Evolutionary conservation across 2,888 invertebrate species (phyloP), one percentile per base, ranked within the genome.

Genomic region (Nomada ferruginata): DNA sequence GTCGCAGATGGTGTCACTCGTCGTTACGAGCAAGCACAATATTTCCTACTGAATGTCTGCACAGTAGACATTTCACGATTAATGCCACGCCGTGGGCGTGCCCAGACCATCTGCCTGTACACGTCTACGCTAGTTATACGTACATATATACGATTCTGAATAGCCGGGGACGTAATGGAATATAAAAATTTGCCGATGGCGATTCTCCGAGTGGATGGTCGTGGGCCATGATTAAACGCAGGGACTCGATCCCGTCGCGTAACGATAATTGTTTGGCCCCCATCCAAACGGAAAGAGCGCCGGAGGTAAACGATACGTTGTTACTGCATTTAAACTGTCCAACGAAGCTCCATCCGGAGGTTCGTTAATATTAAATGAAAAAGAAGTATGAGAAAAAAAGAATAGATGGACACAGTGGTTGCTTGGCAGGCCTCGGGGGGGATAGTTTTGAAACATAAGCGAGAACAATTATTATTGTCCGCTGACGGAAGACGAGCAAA

Each of bases 1-100:
- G 78, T 44, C 63, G 60, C 79, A 79, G 79, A 82, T 82, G 82
- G 75, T 85, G 82, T 85, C 82, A 55, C 77, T 73, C 77, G 84
- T 82, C 66, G 85, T 82, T 79, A 76, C 78, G 44, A 63, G 68
- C 61, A 64, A 82, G 80, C 73, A 65, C 69, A 79, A 76, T 73
- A 75, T 76, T 76, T 76, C 69, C 59, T 60, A 42, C 23, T 29
- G 76, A 75, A 59, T 72, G 72, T 57, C 66, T 53, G 64, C 68
- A 50, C 65, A 59, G 52, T 79, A 63, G 76, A 72, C 81, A 72
- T 47, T 76, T 68, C 61, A 42, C 79, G 68, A 75, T 79, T 82
- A 84, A 83, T 84, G 79, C 66, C 76, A 53, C 52, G 68, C n/a
- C 29, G 20, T 47, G 20, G 55, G 44, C 29, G 55, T 64, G 64